Conservation (phyloP, 2,888 invertebrate species). For the Cantharis nigra region DNA sequence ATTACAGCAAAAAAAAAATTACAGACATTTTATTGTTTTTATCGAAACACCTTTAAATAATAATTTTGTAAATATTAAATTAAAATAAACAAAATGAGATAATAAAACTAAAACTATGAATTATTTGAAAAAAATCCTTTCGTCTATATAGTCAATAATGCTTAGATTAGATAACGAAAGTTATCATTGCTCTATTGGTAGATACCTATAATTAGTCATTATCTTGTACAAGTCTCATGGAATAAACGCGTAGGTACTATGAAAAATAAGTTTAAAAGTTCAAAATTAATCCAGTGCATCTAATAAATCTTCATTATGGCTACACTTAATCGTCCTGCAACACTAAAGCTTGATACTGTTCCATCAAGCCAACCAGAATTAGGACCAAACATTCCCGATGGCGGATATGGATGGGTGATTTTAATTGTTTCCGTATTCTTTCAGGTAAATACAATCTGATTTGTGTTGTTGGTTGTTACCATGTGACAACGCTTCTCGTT, state of each 20-base stretch:
- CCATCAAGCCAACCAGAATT: conserved; percentile 68
- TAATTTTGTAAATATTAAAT: not conserved
- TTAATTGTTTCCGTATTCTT: conserved; percentile 63
- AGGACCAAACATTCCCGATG: conserved; percentile 68
- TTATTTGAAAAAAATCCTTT: not conserved
- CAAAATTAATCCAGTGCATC: not conserved
- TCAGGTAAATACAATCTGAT: conserved; percentile 53
- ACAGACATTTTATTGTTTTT: too few species aligned
- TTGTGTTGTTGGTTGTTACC: not conserved
- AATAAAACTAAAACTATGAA: not conserved
- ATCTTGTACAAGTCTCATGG: not conserved
- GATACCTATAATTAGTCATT: not conserved
- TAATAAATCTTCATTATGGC: not conserved
- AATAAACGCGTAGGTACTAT: not conserved
- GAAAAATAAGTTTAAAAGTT: not conserved
- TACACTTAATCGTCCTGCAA: not conserved
- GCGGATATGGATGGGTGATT: conserved; percentile 71
- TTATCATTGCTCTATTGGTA: not conserved
- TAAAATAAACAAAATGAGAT: not conserved
- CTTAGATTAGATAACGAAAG: not conserved
- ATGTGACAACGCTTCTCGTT: not conserved
- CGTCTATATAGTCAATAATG: not conserved
- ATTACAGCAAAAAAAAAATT: too few species aligned
- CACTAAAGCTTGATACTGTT: conserved; percentile 60
- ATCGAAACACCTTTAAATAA: not conserved